These are phyloP conservation scores for Prionailurus viverrinus DNA, from an alignment of 2,113 vertebrate genomes.

Conservation along the genomic window DNA sequence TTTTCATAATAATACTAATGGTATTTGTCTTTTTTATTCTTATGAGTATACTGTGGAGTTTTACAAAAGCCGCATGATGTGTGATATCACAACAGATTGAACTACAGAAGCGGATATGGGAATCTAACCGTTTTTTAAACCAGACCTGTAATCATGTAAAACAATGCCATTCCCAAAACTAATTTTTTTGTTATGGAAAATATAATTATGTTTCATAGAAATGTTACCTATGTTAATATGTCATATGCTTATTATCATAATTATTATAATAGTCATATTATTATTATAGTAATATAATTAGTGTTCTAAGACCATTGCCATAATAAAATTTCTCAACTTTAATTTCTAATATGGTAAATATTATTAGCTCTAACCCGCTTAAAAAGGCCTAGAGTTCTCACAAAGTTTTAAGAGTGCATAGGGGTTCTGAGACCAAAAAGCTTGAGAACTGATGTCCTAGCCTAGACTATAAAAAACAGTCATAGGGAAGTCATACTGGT, in stretches of 20 bases:
- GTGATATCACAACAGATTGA: not conserved
- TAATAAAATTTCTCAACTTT: conserved; percentile 27
- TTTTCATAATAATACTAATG: not conserved
- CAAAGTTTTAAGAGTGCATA: not conserved
- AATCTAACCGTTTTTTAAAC: conserved; percentile 1
- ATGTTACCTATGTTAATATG: not conserved
- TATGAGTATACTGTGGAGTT: not conserved
- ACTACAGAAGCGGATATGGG: not conserved
- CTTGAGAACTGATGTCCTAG: not conserved
- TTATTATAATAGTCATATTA: not conserved
- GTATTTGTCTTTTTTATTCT: conserved; percentile 19
- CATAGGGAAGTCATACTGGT: not conserved
- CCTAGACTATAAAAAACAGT: not conserved
- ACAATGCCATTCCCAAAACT: not conserved
- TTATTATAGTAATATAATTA: not conserved
- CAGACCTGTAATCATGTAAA: not conserved
- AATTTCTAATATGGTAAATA: conserved; percentile 36
- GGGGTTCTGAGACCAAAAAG: not conserved
- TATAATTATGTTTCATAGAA: conserved; percentile 26
- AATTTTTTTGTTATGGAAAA: not conserved
- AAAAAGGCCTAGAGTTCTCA: not conserved
- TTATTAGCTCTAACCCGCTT: not conserved
- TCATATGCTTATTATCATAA: not conserved
- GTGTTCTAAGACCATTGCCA: not conserved
- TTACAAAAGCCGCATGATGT: not conserved